Evolutionary conservation across 2,888 invertebrate species (phyloP), one percentile per base, ranked within the genome.

Genomic region (Neoscelio sp.): DNA sequence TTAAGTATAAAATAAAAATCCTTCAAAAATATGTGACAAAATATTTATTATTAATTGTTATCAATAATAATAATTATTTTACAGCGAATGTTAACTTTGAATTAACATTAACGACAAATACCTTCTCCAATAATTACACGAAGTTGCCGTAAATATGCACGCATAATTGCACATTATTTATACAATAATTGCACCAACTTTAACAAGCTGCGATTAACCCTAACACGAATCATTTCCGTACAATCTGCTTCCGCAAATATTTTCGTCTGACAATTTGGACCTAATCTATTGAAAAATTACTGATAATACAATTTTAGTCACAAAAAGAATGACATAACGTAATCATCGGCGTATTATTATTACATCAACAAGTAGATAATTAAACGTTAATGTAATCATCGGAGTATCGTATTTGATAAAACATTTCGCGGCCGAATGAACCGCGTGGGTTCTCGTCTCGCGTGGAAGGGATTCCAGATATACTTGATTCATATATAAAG

Each of bases 401-500:
- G 26, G 48, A 44, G 40, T 35, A 30, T 15, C 44, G n/a, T 40
- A 18, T 70, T 50, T 60, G 42, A 33, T 20, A 12, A 48, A 44
- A 26, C 15, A 30, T 68, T 48, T 46, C 30, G 2, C 58, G 15
- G 40, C 15, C 38, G 38, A 60, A 46, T 18, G 46, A 38, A n/a
- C n/a, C n/a, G n/a, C n/a, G n/a, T n/a, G n/a, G n/a, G n/a, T n/a
- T n/a, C n/a, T n/a, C n/a, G n/a, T n/a, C n/a, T n/a, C n/a, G n/a
- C n/a, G 48, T 48, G 48, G 48, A 26, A 48, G 48, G 48, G 48
- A 48, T 48, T 7, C 28, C 8, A n/a, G 26, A 13, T 46, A 7
- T 12, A 44, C n/a, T 23, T 26, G 13, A 10, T 12, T 64, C 33
- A 42, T 70, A 70, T 90, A 90, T 89, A 89, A 89, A 87, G 85